Evolutionary conservation across 2,113 vertebrate species (phyloP).

Genomic region (Festucalex cinctus): DNA sequence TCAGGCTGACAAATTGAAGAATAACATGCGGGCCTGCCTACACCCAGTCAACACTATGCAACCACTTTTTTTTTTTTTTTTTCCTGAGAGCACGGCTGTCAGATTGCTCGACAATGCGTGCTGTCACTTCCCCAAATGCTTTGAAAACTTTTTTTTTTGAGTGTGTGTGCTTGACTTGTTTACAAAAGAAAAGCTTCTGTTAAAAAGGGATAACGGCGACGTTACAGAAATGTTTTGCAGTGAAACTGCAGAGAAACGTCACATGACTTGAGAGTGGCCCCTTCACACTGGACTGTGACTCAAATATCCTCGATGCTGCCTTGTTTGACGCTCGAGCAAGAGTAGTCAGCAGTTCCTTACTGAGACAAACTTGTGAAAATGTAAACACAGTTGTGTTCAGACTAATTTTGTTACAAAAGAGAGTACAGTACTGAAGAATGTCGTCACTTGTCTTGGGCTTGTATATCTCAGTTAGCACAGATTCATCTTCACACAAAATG

Average conservation of each 20-base stretch:
- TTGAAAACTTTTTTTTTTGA: not conserved
- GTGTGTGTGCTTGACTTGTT: slow-evolving; percentile 7
- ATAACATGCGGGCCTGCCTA: not conserved
- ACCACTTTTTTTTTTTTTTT: not conserved
- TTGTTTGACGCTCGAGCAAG: not conserved
- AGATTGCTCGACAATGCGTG: slow-evolving; percentile 5
- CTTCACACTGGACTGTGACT: not conserved
- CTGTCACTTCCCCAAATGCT: slow-evolving; percentile 7
- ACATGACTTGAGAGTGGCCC: too few relatives aligned
- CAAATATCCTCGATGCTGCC: not conserved
- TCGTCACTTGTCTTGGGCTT: too few relatives aligned
- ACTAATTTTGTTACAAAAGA: not conserved
- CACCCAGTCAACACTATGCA: not conserved
- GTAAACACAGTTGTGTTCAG: not conserved
- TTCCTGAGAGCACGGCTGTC: not conserved
- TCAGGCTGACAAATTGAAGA: slow-evolving; percentile 1
- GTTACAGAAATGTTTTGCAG: not conserved
- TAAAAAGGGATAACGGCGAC: not conserved
- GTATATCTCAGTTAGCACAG: too few relatives aligned
- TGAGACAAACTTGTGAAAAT: not conserved
- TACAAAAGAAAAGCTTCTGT: slow-evolving; percentile 10
- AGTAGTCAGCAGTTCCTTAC: not conserved
- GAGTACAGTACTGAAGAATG: too few relatives aligned
- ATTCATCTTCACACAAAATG: too few relatives aligned
- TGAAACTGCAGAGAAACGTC: not conserved